These are phyloP conservation scores for crab-eating macaque (Macaca fascicularis) DNA, from an alignment of 2,113 vertebrate species.

Conservation along the genomic window DNA sequence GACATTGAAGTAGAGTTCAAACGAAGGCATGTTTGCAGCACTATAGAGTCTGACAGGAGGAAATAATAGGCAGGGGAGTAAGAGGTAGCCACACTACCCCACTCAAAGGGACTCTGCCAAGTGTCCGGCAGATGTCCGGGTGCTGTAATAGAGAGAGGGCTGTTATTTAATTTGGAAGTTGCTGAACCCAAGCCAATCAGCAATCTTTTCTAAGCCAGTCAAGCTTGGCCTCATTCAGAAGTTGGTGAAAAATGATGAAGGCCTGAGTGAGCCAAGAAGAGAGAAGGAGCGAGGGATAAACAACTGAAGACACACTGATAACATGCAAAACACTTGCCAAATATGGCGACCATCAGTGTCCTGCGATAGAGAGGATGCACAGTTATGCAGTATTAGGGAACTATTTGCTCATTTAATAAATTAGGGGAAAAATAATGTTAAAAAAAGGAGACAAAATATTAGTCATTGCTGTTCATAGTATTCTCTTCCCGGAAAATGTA, in stretches of 20 bases:
- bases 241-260: not conserved
- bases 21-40: not conserved
- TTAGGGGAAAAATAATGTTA: not conserved
- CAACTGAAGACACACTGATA: not conserved
- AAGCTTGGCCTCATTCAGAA: not conserved
- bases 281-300: not conserved
- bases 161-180: not conserved
- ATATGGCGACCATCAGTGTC: too few species aligned
- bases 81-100: not conserved
- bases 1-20: not conserved
- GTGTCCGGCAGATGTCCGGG: fast-evolving
- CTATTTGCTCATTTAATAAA: not conserved
- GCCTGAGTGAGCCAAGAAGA: not conserved
- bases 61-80: not conserved
- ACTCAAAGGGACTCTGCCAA: not conserved
- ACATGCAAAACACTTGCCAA: not conserved
- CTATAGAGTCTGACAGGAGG: not conserved
- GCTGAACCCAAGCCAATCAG: not conserved
- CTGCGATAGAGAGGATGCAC: not conserved
- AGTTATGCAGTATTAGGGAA: not conserved
- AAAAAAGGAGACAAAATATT: not conserved
- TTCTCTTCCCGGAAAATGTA: not conserved
- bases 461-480: not conserved
- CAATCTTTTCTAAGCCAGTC: not conserved
- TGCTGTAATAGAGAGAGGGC: fast-evolving